Evolutionary conservation across 1,140 invertebrate genomes (phyloP), one percentile per base, ranked within the genome.

Genomic region (Drosophila obscura): DNA sequence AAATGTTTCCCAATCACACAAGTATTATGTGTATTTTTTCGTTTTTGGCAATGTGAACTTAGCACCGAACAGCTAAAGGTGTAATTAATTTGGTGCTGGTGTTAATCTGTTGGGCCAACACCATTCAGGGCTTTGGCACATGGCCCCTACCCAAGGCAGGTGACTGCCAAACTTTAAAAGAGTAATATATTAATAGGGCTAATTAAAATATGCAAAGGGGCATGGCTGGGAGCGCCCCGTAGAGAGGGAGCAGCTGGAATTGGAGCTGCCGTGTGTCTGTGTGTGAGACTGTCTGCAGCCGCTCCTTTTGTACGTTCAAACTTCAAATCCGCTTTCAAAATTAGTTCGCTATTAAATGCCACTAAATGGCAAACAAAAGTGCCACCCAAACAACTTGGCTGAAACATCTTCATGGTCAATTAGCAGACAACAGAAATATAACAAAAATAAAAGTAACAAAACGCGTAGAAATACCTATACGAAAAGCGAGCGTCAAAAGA

Each of bases 331-430:
- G 82, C 72, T 79, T 77, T 82, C 77, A 79, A 88, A 87, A 87
- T 88, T 87, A 76, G 78, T 75, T 87, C 71, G 66, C 79, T 76
- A 87, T 88, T 88, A 87, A 82, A 83, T 74, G 53, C 66, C 85
- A 73, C 83, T 88, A 87, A 87, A 82, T 88, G 83, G 71, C 82
- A 82, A 87, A 83, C 75, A 83, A 78, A 72, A 76, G 82, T 85
- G 73, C 81, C 81, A 78, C 78, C 82, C 81, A 77, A 82, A 67
- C 76, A 55, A 75, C 46, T 53, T 48, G 19, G n/a, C 59, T 51
- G 69, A 58, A 69, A 41, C 61, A 73, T 66, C 66, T 88, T 87
- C 82, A 87, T 78, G 82, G 82, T 81, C 82, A 87, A 87, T 87
- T 87, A 87, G 79, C 82, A 88, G 82, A 66, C 82, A 66, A 88